Conservation (phyloP, 2,113 vertebrate genomes). For the Nipponia nippon region DNA sequence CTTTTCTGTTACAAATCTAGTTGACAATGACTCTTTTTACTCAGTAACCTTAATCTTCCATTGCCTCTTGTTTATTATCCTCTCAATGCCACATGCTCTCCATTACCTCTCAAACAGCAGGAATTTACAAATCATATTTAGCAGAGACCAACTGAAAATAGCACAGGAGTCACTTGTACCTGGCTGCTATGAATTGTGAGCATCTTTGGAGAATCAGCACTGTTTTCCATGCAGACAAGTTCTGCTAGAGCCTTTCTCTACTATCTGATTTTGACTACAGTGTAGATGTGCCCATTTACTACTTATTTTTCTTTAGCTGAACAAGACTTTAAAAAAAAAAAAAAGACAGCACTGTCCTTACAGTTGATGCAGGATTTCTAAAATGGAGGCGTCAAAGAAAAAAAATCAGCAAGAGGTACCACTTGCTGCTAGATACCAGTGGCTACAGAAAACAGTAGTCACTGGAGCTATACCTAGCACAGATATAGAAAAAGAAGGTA, state of each 20-base stretch:
- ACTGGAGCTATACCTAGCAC: background rate
- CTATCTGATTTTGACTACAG: background rate
- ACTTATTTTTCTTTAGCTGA: background rate
- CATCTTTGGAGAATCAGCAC: background rate
- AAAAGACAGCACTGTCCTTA: background rate
- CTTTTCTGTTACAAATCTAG: constrained; percentile 17
- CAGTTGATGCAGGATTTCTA: background rate
- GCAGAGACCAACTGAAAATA: background rate
- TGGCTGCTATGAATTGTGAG: background rate
- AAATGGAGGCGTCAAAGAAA: background rate
- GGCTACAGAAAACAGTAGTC: background rate
- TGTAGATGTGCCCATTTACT: background rate
- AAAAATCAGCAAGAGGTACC: background rate
- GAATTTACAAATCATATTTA: background rate
- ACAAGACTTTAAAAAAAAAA: background rate
- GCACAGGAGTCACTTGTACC: accelerated
- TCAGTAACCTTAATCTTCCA: constrained; percentile 21
- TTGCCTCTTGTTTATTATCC: constrained; percentile 19
- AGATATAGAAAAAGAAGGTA: background rate
- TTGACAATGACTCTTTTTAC: background rate
- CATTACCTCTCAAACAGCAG: background rate
- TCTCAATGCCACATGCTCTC: background rate
- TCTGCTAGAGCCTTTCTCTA: background rate
- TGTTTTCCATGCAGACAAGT: background rate
- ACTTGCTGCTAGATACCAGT: background rate